phyloP scores from a whole-genome alignment of 2,797 vertebrate species.

The Coilia nasus region DNA sequence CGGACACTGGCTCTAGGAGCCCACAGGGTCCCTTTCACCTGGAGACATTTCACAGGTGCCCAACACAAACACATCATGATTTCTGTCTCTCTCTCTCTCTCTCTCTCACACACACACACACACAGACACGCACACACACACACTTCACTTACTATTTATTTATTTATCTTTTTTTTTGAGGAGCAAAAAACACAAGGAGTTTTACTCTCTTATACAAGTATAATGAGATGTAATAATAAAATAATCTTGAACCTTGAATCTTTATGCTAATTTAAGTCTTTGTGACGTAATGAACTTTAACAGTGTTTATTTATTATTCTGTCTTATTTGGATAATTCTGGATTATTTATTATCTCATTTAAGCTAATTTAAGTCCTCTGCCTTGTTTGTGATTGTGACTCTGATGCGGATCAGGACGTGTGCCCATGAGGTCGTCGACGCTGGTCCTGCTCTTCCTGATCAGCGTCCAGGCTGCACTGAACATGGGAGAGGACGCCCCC shows the following conservation, averaged over 20 bases:
- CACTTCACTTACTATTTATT: too few relatives aligned
- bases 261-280: not conserved
- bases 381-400: too few relatives aligned
- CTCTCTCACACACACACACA: conserved; percentile 42
- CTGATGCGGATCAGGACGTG: conserved; percentile 68
- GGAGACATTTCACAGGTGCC: conserved; percentile 81
- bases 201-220: too few relatives aligned
- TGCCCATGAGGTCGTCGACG: conserved; percentile 98
- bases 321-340: not conserved
- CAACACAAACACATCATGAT: not conserved
- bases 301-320: not conserved
- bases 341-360: too few relatives aligned
- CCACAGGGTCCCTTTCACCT: conserved; percentile 76
- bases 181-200: too few relatives aligned
- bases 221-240: too few relatives aligned
- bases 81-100: too few relatives aligned
- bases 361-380: too few relatives aligned
- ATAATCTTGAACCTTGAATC: too few relatives aligned
- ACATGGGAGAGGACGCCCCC: conserved; percentile 85
- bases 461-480: conserved; percentile 91
- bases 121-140: conserved; percentile 40
- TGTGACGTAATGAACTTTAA: not conserved
- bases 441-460: conserved; percentile 96
- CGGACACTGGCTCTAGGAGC: conserved; percentile 81
- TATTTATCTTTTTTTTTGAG: too few relatives aligned